Percentiles rank a stretch among this genome's conserved stretches.
Evolutionary conservation across 2,797 vertebrate species (phyloP).

Genomic region (Gymnodraco acuticeps): DNA sequence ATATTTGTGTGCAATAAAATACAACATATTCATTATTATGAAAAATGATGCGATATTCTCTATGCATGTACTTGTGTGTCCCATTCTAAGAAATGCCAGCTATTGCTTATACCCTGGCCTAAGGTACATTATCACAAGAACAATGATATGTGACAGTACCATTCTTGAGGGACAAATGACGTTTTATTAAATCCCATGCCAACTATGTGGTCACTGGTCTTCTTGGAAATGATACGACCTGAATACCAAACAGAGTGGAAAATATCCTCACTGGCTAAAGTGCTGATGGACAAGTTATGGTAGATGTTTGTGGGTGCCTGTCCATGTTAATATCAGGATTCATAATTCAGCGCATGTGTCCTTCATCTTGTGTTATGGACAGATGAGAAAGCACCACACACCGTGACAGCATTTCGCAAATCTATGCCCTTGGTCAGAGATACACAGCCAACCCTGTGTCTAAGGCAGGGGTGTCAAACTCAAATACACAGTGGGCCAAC

Average conservation of each 20-base stretch:
- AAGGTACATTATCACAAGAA: constrained; percentile 9
- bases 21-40: no score
- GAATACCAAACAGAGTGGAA: constrained; percentile 71
- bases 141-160: constrained; percentile 35
- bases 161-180: constrained; percentile 59
- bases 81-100: background rate
- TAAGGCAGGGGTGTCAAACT: no score
- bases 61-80: background rate
- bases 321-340: constrained; percentile 37
- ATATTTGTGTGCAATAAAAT: no score
- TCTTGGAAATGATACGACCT: constrained; percentile 58
- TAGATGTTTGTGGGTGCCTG: constrained; percentile 44
- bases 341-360: constrained; percentile 35
- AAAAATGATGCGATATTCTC: background rate
- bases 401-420: constrained; percentile 10
- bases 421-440: background rate
- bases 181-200: constrained; percentile 51
- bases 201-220: constrained; percentile 61
- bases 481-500: no score
- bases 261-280: constrained; percentile 49
- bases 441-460: background rate
- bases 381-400: constrained; percentile 7
- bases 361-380: constrained; percentile 25
- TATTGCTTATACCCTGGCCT: constrained; percentile 1
- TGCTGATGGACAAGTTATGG: constrained; percentile 55